Conservation (phyloP, 2,113 vertebrate genomes). For the Chaenogobius annularis region DNA sequence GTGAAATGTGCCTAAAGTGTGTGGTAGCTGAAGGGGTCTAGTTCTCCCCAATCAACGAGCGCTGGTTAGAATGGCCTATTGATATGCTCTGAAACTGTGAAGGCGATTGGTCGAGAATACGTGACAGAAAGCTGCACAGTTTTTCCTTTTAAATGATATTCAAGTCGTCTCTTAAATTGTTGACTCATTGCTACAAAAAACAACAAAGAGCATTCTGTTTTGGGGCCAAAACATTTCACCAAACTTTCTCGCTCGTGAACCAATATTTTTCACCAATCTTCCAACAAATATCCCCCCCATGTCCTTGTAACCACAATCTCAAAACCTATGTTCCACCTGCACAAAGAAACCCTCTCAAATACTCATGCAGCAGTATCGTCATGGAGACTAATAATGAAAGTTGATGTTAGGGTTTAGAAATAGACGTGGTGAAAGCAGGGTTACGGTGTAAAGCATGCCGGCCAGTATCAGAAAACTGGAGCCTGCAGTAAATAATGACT, state of each 20-base stretch:
- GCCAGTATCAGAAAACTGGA: constrained; percentile 66
- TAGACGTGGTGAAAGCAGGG: constrained; percentile 53
- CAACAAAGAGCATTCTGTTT: background rate
- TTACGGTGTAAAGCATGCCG: constrained; percentile 60
- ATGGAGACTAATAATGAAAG: constrained; percentile 78
- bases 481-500: constrained; percentile 75
- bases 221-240: background rate
- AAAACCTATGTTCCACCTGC: constrained; percentile 17
- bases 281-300: background rate
- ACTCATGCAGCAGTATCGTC: constrained; percentile 53
- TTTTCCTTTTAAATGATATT: no score
- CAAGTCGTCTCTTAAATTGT: background rate
- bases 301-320: background rate
- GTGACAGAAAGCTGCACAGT: no score
- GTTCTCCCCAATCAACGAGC: no score
- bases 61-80: no score
- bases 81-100: no score
- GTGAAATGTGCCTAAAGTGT: no score
- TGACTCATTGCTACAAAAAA: background rate
- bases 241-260: background rate
- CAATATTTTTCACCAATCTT: background rate
- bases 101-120: no score
- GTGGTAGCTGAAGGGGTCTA: no score
- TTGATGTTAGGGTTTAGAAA: constrained; percentile 65
- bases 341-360: background rate